A percentile compares a stretch with the other conserved stretches of the same genome.
These are phyloP conservation scores for Coptodon bakossiorum DNA, from an alignment of 2,113 vertebrate genomes.

Conservation along the genomic window DNA sequence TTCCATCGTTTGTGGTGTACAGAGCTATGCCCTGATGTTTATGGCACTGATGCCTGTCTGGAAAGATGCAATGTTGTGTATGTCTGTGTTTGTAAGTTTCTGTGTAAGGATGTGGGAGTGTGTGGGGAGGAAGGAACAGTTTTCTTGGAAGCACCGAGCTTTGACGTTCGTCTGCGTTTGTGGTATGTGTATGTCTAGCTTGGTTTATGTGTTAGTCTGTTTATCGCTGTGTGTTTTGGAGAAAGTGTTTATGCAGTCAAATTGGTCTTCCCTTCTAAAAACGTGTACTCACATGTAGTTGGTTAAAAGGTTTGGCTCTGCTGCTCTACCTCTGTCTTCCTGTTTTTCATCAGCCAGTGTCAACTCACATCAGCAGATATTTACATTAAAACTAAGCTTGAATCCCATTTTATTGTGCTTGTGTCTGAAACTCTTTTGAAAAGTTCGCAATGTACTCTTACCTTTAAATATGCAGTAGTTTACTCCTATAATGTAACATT, in stretches of 20 bases:
- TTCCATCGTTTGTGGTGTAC: conserved; percentile 40
- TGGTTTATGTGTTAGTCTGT: conserved; percentile 31
- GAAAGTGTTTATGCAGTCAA: conserved; percentile 44
- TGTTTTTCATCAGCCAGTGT: neutral
- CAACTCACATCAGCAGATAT: neutral
- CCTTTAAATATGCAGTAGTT: neutral
- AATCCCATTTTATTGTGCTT: neutral
- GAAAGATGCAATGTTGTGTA: conserved; percentile 7
- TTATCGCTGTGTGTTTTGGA: conserved; percentile 31
- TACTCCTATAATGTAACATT: neutral
- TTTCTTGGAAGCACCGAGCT: conserved; percentile 9
- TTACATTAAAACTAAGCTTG: neutral
- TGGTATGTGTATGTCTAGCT: conserved; percentile 1
- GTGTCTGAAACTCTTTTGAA: neutral
- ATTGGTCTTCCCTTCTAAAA: conserved; percentile 8
- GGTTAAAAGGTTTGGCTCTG: neutral
- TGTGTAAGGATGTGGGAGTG: neutral
- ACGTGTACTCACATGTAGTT: conserved; percentile 3
- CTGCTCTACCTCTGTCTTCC: neutral
- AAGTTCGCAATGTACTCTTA: neutral
- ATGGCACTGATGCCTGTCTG: conserved; percentile 41
- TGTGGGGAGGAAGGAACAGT: neutral
- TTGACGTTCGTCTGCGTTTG: conserved; percentile 8
- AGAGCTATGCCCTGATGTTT: conserved; percentile 40
- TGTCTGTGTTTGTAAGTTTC: neutral